A percentile compares a stretch with the other conserved stretches of the same genome.
Conservation (phyloP, 2,888 invertebrate genomes). For the Dinocampus coccinellae region DNA sequence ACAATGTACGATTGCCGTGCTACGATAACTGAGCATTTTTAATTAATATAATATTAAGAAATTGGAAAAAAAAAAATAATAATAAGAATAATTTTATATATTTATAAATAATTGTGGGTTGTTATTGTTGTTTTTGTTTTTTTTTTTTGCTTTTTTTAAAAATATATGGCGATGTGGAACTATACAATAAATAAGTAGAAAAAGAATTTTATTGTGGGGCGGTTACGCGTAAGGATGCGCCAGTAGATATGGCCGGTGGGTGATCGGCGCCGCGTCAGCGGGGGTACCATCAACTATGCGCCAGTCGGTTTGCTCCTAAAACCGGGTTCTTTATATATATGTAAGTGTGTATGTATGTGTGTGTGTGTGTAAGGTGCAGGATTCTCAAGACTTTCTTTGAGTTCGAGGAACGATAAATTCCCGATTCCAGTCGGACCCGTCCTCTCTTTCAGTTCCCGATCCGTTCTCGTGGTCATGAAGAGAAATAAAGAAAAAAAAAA, state of each 20-base stretch:
- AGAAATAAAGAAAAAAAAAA: constrained; percentile 56
- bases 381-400: constrained; percentile 12
- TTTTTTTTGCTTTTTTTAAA: no score
- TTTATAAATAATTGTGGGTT: no score
- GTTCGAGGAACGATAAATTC: constrained; percentile 58
- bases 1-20: not conserved
- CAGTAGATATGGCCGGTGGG: constrained; percentile 27
- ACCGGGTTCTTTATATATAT: not conserved
- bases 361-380: constrained; percentile 9
- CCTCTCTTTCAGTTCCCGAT: constrained; percentile 40
- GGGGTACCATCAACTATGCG: constrained; percentile 19
- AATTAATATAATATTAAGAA: no score
- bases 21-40: no score
- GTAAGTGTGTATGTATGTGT: not conserved
- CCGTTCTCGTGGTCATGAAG: constrained; percentile 37
- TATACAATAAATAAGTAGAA: constrained; percentile 11
- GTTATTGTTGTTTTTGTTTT: not conserved
- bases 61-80: no score
- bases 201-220: constrained; percentile 20
- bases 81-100: no score
- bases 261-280: constrained; percentile 35
- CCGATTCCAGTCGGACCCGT: constrained; percentile 49
- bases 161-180: not conserved
- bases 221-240: not conserved
- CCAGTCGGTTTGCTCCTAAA: not conserved